Evolutionary conservation across 2,888 invertebrate genomes (phyloP), one percentile per base, ranked within the genome.

Genomic region (Shargacucullia verbasci): DNA sequence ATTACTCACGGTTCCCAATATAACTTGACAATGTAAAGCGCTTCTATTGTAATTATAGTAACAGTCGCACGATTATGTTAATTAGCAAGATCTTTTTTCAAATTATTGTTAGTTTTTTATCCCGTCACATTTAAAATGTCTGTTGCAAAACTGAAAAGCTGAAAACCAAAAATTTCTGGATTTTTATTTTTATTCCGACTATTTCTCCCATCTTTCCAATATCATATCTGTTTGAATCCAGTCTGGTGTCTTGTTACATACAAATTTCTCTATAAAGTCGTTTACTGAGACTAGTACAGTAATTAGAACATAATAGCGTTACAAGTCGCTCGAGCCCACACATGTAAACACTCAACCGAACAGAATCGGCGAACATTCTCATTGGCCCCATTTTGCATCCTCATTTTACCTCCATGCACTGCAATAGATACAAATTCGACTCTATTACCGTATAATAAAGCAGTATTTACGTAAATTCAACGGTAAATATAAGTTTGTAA

Each of bases 301-400:
- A 68, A 68, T 68, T 59, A 65, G 40, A 54, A 40, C 33, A 41
- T 46, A 70, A 64, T 58, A 50, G 47, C 33, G 1, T 52, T 54
- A 59, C 49, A 59, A 47, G 44, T 70, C 34, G 47, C 48, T 52
- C 33, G 27, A 59, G 61, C 68, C 46, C 67, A 59, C 64, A 71
- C 64, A 77, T 72, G 70, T 68, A 63, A 70, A 66, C 66, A 70
- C 52, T 49, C 44, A 69, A 59, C 61, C 48, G 58, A 68, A 77
- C 69, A 61, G 63, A 70, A 73, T 67, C 59, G 69, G 50, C 59
- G 59, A 76, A 63, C 63, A 68, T 70, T 77, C 63, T 71, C 70
- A 76, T 71, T 76, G 72, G 59, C 66, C 62, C 48, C 61, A 62
- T 71, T 79, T 59, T 64, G 52, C 20, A 58, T 58, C 39, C 39